Conservation (phyloP, 2,888 invertebrate genomes). For the Oxycera nigricornis region DNA sequence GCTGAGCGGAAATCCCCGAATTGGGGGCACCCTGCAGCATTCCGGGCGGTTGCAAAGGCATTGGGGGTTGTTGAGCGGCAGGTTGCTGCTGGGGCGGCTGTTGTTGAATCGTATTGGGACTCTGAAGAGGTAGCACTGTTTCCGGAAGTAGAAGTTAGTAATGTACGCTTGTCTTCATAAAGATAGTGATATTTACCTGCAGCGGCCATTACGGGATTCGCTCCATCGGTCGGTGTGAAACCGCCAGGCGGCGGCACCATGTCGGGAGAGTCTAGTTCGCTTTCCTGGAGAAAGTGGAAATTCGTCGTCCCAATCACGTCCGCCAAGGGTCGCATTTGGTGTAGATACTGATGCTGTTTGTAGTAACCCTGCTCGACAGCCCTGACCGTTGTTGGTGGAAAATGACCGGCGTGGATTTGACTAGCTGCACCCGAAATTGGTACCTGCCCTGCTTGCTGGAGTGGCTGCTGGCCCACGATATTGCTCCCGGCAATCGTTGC, state of each 20-base stretch:
- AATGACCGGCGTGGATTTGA: conserved; percentile 51
- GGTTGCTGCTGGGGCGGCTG: conserved; percentile 48
- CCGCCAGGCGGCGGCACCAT: conserved; percentile 49
- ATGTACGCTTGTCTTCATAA: too few relatives aligned
- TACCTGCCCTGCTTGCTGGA: conserved; percentile 45
- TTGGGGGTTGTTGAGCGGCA: conserved; percentile 45
- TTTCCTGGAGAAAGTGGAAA: conserved; percentile 87
- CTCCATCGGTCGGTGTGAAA: conserved; percentile 49
- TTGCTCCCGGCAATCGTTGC: not conserved
- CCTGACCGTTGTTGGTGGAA: conserved; percentile 67
- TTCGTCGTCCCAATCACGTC: conserved; percentile 80
- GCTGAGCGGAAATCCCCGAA: conserved; percentile 77
- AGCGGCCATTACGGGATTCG: conserved; percentile 24
- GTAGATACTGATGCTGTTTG: conserved; percentile 66
- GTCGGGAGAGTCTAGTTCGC: conserved; percentile 82
- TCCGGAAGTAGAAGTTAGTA: too few relatives aligned
- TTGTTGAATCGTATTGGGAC: conserved; percentile 45
- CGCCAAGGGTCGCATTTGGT: conserved; percentile 70
- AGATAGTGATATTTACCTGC: conserved; percentile 22
- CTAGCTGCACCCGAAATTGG: conserved; percentile 47
- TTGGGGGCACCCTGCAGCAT: conserved; percentile 45
- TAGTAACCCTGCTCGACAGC: conserved; percentile 72
- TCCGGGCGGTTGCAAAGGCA: conserved; percentile 22
- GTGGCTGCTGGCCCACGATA: conserved; percentile 33
- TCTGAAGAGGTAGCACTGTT: conserved; percentile 42